Evolutionary conservation across 1,140 invertebrate genomes (phyloP), one percentile per base, ranked within the genome.

Genomic region (Anastrepha ludens): DNA sequence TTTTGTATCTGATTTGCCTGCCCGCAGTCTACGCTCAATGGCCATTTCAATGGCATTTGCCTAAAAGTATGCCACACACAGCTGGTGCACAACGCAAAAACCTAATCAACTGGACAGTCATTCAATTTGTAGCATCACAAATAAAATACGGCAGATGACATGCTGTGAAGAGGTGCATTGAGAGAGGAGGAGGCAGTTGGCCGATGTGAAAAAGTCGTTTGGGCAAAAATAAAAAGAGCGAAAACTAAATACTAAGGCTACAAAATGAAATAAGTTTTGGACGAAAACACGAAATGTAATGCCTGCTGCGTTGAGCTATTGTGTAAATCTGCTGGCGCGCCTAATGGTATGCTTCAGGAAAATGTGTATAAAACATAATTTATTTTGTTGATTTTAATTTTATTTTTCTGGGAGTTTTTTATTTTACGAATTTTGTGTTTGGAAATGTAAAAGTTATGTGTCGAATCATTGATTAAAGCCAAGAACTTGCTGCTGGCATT

Each of bases 41-140:
- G 74, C 17, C 15, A 20, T 29, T 55, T 81, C 47, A 58, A 81
- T 81, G 74, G n/a, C 9, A 55, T 58, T 20, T 50, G 74, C 74
- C 74, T 50, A 9, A 20, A 81, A 81, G 50, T 81, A 81, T 81
- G 74, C 74, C 47, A 81, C n/a, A 81, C 74, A 81, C 44, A 81
- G 44, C 47, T 81, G 44, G 47, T 29, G 47, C 17, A 81, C 13
- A 81, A 81, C 17, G 50, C 74, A 55, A 55, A 81, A 81, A 81
- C 74, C 47, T 81, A 81, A 81, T 81, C 74, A 81, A 81, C 47
- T 81, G 74, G 47, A 55, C 74, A 81, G 74, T 81, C 74, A 20
- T 81, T 55, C 74, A 81, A 81, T 81, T 81, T 81, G 47, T 55
- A 81, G 47, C 44, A 81, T 29, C 74, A 81, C 2, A 81, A 81